A percentile compares a stretch with the other conserved stretches of the same genome.
Evolutionary conservation across 2,113 vertebrate species (phyloP).

Genomic region (Nesospiza acunhae): DNA sequence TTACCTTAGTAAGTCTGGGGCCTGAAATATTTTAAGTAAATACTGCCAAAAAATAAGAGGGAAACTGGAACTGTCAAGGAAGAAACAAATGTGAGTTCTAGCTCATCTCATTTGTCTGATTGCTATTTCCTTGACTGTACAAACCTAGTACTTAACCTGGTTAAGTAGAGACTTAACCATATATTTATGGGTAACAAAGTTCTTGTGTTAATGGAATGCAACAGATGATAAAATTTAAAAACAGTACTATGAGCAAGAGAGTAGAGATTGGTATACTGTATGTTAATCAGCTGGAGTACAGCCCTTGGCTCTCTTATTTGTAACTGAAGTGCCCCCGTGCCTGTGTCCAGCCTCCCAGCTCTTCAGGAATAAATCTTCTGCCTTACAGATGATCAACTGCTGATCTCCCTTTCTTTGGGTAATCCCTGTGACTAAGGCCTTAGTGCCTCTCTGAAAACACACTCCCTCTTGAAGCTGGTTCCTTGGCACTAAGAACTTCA

Average conservation of each 20-base stretch:
- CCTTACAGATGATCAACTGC: neutral
- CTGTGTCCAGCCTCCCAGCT: neutral
- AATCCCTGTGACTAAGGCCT: neutral
- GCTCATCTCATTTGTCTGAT: slow-evolving; percentile 2
- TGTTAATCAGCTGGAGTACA: neutral
- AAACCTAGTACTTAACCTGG: neutral
- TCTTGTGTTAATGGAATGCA: neutral
- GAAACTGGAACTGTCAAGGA: neutral
- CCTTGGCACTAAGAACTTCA: neutral
- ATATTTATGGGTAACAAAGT: neutral
- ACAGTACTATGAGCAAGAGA: neutral
- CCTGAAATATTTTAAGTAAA: neutral
- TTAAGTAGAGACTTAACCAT: neutral
- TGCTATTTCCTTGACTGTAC: neutral
- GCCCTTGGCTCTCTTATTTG: neutral
- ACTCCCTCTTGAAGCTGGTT: slow-evolving; percentile 9
- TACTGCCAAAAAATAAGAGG: neutral
- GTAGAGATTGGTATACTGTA: neutral
- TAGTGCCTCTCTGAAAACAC: neutral
- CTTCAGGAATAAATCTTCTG: neutral
- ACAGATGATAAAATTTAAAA: neutral
- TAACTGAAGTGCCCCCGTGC: neutral
- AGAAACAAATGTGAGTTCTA: neutral
- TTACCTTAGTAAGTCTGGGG: neutral
- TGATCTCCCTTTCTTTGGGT: neutral